Percentiles rank a stretch among this genome's conserved stretches.
These are phyloP conservation scores for Melanaphis sacchari DNA, from an alignment of 1,140 invertebrate species.

Conservation along the genomic window DNA sequence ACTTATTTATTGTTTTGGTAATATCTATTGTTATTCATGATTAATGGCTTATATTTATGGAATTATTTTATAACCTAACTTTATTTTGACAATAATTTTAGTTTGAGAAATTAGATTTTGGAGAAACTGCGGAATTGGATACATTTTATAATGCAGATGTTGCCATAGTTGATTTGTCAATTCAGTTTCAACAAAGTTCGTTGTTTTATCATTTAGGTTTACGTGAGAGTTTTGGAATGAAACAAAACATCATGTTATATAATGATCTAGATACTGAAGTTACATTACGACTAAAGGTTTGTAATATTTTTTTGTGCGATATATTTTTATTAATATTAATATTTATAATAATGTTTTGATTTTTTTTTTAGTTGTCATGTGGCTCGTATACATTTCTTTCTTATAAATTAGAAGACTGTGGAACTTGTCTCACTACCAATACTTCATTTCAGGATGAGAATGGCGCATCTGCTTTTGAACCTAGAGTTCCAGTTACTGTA, in stretches of 20 bases:
- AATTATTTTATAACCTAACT: not conserved
- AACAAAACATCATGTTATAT: conserved; percentile 93
- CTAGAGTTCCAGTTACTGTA: conserved; percentile 69
- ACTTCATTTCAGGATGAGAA: conserved; percentile 65
- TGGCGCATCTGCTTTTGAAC: conserved; percentile 67
- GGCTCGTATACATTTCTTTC: conserved; percentile 87
- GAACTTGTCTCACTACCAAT: conserved; percentile 80
- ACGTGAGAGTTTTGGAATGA: conserved; percentile 97
- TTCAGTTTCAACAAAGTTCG: conserved; percentile 83
- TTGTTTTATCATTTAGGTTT: conserved; percentile 97
- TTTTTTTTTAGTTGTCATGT: conserved; percentile 79
- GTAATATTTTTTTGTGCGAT: conserved; percentile 36
- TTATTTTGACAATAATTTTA: conserved; percentile 64
- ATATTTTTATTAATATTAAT: not conserved
- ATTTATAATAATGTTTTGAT: conserved; percentile 37
- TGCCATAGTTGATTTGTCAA: conserved; percentile 92
- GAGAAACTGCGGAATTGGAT: conserved; percentile 83
- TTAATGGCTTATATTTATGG: not conserved
- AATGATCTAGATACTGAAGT: conserved; percentile 89
- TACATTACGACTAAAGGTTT: conserved; percentile 83
- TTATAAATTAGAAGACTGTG: conserved; percentile 76
- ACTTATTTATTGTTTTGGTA: conserved; percentile 84
- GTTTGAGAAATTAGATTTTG: conserved; percentile 88
- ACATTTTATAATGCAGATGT: conserved; percentile 98
- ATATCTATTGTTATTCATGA: conserved; percentile 52